A percentile compares a stretch with the other conserved stretches of the same genome.
phyloP scores from a whole-genome alignment of 2,797 vertebrate species.

The Sebastes diploproa region DNA sequence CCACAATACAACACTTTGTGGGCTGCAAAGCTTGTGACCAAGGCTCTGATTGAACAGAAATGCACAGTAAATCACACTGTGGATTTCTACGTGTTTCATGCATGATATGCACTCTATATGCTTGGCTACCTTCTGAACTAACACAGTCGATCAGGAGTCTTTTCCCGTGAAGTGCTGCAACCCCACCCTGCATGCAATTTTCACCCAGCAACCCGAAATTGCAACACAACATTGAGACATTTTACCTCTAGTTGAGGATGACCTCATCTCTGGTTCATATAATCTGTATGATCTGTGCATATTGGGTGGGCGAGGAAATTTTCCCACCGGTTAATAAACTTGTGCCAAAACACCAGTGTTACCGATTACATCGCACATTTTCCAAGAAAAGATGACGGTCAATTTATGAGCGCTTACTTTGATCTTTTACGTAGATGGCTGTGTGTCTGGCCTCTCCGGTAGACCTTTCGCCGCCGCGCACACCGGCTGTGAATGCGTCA shows the following conservation, averaged over 20 bases:
- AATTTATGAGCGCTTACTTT: too few species aligned
- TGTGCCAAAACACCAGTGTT: not conserved
- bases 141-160: not conserved
- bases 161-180: not conserved
- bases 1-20: not conserved
- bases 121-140: not conserved
- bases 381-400: too few species aligned
- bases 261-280: conserved; percentile 38
- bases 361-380: too few species aligned
- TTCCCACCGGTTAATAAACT: not conserved
- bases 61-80: not conserved
- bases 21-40: not conserved
- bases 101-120: not conserved
- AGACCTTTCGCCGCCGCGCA: too few species aligned
- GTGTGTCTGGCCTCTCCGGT: too few species aligned
- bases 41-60: conserved; percentile 2
- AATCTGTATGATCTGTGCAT: conserved; percentile 41
- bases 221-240: conserved; percentile 22
- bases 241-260: conserved; percentile 25
- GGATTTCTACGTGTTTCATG: not conserved
- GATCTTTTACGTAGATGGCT: too few species aligned
- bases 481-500: too few species aligned
- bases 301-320: not conserved
- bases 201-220: conserved; percentile 24
- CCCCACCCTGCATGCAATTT: conserved; percentile 7